These are phyloP conservation scores for Typhlomys cinereus DNA, from an alignment of 2,113 vertebrate species.

Conservation along the genomic window DNA sequence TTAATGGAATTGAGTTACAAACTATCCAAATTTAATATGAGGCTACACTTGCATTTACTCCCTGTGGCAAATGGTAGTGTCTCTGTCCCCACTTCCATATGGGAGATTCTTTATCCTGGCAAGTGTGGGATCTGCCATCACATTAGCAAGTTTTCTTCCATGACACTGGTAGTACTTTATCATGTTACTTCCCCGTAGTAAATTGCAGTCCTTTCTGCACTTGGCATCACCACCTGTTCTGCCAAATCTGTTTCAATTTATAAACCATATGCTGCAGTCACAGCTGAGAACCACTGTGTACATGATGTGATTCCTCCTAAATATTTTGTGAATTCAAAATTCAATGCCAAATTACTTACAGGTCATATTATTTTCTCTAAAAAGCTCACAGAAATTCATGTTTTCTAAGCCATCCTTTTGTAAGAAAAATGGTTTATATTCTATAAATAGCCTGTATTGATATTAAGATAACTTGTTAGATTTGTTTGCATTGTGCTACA, in stretches of 20 bases:
- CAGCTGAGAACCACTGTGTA: slow-evolving; percentile 81
- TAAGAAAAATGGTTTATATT: slow-evolving; percentile 59
- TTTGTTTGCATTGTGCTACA: not conserved
- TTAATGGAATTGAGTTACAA: not conserved
- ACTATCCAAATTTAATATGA: not conserved
- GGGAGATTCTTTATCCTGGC: not conserved
- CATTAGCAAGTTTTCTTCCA: slow-evolving; percentile 58
- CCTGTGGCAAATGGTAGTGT: not conserved
- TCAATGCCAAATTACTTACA: slow-evolving; percentile 77
- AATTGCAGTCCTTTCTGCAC: slow-evolving; percentile 74
- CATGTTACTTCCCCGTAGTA: slow-evolving; percentile 41
- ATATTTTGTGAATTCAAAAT: slow-evolving; percentile 82
- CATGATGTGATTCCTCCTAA: slow-evolving; percentile 81
- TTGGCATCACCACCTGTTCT: slow-evolving; percentile 87
- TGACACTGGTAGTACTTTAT: slow-evolving; percentile 68
- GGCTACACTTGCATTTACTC: not conserved
- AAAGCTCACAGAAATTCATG: slow-evolving; percentile 63
- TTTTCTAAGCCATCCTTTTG: slow-evolving; percentile 54
- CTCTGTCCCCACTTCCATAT: not conserved
- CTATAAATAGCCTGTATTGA: slow-evolving; percentile 47
- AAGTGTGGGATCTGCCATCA: slow-evolving; percentile 65
- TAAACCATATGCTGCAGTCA: slow-evolving; percentile 88
- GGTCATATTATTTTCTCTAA: slow-evolving; percentile 76
- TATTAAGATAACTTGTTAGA: slow-evolving; percentile 28
- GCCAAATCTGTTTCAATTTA: slow-evolving; percentile 88